These are phyloP conservation scores for Rhodeus uyekii DNA, from an alignment of 2,797 vertebrate species.

Conservation along the genomic window DNA sequence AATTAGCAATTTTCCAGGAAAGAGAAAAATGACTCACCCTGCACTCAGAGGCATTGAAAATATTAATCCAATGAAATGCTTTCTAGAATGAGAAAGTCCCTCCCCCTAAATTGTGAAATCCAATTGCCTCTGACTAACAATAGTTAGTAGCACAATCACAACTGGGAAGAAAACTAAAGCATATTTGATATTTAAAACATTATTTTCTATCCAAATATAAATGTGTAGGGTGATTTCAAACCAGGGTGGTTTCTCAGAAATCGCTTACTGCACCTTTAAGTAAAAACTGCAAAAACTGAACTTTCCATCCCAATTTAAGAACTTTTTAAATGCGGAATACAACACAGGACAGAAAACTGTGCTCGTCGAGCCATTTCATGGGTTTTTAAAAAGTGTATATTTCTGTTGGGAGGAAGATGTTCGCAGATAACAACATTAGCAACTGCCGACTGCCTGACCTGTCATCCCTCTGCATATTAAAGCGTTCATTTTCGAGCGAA, in stretches of 20 bases:
- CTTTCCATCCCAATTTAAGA: not conserved
- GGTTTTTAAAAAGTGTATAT: not conserved
- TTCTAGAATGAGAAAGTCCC: not conserved
- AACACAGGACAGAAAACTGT: not conserved
- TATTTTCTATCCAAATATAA: too few relatives aligned
- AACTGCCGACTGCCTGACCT: conserved; percentile 33
- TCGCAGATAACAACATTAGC: conserved; percentile 22
- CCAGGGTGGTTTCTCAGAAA: not conserved
- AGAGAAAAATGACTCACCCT: not conserved
- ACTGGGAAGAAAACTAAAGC: not conserved
- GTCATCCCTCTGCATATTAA: conserved; percentile 39
- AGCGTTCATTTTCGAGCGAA: conserved; percentile 33
- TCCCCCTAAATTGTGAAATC: not conserved
- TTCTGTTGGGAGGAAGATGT: conserved; percentile 17
- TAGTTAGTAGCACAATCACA: not conserved
- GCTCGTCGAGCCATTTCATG: not conserved
- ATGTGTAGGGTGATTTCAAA: too few relatives aligned
- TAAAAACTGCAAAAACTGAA: not conserved
- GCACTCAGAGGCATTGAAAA: not conserved
- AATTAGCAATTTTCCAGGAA: not conserved
- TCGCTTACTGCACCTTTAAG: not conserved
- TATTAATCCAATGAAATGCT: not conserved
- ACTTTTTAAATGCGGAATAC: not conserved
- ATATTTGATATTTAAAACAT: too few relatives aligned
- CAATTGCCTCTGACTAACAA: not conserved